phyloP scores from a whole-genome alignment of 1,140 invertebrate genomes.

The Aphaenogaster rudis region DNA sequence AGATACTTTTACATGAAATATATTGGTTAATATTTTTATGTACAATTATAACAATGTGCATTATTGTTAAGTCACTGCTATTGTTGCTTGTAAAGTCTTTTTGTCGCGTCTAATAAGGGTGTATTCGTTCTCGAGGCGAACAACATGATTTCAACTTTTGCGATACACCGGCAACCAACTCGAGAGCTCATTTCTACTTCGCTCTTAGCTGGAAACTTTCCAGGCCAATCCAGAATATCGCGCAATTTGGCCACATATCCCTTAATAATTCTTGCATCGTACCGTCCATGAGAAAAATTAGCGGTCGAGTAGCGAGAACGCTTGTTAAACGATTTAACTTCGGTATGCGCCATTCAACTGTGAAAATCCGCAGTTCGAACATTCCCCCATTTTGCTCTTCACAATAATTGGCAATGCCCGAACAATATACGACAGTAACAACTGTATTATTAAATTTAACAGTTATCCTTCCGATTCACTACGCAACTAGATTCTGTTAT shows the following conservation, averaged over 20 bases:
- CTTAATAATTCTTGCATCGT: constrained; percentile 48
- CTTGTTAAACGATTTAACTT: constrained; percentile 54
- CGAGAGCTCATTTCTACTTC: constrained; percentile 7
- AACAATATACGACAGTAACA: constrained; percentile 25
- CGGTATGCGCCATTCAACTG: constrained; percentile 34
- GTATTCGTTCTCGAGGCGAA: constrained; percentile 80
- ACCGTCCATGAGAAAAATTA: constrained; percentile 31
- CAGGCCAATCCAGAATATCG: constrained; percentile 33
- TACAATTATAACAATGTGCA: constrained; percentile 78
- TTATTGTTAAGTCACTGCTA: constrained; percentile 72
- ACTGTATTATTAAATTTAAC: constrained; percentile 51
- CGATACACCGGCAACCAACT: constrained; percentile 42
- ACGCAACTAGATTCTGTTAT: constrained; percentile 24
- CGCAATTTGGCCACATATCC: constrained; percentile 35
- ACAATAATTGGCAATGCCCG: constrained; percentile 57
- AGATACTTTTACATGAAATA: constrained; percentile 10
- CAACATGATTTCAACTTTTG: constrained; percentile 75
- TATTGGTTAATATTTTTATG: constrained; percentile 19
- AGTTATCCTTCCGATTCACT: constrained; percentile 64
- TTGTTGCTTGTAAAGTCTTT: constrained; percentile 72
- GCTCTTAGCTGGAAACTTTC: constrained; percentile 45
- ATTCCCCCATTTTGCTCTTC: constrained; percentile 47
- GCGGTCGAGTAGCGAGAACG: constrained; percentile 19
- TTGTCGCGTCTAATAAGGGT: constrained; percentile 82
- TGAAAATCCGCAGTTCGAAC: constrained; percentile 44